phyloP scores from a whole-genome alignment of 64 coral and sea anemone genomes.

The Stylophora pistillata region DNA sequence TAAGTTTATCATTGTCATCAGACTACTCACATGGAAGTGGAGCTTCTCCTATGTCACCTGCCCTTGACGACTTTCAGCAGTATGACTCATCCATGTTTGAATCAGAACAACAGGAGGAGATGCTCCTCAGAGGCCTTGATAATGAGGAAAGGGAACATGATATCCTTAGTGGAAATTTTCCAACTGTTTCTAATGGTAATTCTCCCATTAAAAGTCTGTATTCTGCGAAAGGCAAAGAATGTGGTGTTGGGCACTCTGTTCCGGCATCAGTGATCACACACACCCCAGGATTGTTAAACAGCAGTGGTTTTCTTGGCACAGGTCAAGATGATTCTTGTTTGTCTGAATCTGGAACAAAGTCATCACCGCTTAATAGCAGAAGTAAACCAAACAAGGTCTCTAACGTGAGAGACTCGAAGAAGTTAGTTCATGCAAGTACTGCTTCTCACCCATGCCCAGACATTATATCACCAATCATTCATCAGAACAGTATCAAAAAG shows the following conservation, averaged over 20 bases:
- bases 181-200: constrained; percentile 59
- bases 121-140: constrained; percentile 71
- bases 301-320: neutral
- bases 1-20: constrained; percentile 66
- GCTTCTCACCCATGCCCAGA: neutral
- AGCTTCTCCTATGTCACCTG: constrained; percentile 53
- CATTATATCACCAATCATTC: constrained; percentile 7
- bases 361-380: constrained; percentile 25
- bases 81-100: constrained; percentile 87
- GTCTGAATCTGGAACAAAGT: neutral
- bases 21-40: constrained; percentile 85
- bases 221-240: constrained; percentile 2
- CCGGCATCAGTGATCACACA: constrained; percentile 77
- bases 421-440: neutral
- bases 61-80: constrained; percentile 71
- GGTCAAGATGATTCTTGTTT: neutral
- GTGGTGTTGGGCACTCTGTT: constrained; percentile 44
- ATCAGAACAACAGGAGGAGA: constrained; percentile 65
- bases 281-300: constrained; percentile 40
- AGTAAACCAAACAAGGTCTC: neutral
- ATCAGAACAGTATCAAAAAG: constrained; percentile 11
- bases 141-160: constrained; percentile 49
- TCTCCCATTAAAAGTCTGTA: constrained; percentile 28
- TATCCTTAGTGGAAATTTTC: constrained; percentile 40
- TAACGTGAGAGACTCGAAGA: constrained; percentile 14